Evolutionary conservation across 53 echinoderm and acorn worm genomes (phyloP).

Genomic region (Antedon mediterranea): DNA sequence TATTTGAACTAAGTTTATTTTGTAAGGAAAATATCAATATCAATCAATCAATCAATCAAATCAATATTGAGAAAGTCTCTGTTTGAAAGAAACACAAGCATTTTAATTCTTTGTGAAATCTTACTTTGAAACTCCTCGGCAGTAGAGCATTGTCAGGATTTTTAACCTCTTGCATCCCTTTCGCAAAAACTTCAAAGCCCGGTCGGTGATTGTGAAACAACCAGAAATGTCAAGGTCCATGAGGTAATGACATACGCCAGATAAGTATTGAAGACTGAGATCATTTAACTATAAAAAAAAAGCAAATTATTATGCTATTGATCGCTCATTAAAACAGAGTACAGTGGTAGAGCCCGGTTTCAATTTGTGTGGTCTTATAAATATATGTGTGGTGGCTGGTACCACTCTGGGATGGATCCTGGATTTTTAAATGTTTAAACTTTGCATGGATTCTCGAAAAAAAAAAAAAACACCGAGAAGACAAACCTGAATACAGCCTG

Average conservation of each 20-base stretch:
- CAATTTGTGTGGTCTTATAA: no score
- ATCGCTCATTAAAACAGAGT: no score
- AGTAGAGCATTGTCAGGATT: conserved; percentile 82
- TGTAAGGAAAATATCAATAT: no score
- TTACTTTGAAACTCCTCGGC: conserved; percentile 77
- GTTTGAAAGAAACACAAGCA: not conserved
- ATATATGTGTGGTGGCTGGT: no score
- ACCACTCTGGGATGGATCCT: no score
- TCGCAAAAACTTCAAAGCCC: conserved; percentile 81
- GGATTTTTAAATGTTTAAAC: no score
- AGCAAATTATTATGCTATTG: no score
- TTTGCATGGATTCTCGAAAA: no score
- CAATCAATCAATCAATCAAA: no score
- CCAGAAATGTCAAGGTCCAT: conserved; percentile 79
- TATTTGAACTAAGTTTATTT: no score
- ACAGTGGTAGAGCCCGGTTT: no score
- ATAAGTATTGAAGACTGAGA: conserved; percentile 80
- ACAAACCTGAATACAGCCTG: conserved; percentile 76
- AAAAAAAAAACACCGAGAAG: not conserved
- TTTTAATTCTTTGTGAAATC: not conserved
- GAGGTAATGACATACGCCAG: conserved; percentile 90
- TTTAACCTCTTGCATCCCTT: conserved; percentile 72
- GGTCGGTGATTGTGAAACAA: conserved; percentile 63
- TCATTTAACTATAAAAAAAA: conserved; percentile 77
- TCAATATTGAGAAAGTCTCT: not conserved